Conservation (phyloP, 2,888 invertebrate genomes). For the Odontocerum albicorne region DNA sequence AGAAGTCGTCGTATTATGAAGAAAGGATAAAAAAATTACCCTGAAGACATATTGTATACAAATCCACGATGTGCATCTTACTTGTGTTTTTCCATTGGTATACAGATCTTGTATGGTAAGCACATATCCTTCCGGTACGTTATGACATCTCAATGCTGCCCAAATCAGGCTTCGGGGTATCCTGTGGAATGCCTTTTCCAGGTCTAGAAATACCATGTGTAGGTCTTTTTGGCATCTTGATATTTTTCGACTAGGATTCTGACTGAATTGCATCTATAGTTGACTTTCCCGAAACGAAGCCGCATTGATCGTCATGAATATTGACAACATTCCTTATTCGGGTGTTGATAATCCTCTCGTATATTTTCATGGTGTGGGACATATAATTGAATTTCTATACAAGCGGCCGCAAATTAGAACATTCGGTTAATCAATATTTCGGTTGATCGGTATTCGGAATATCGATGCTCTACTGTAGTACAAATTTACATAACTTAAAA, state of each 20-base stretch:
- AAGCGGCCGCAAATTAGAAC: no score
- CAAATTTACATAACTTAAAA: no score
- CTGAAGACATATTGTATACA: slow-evolving; percentile 35
- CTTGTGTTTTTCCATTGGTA: background rate
- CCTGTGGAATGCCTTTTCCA: background rate
- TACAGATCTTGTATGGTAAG: background rate
- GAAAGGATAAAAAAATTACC: slow-evolving; percentile 33
- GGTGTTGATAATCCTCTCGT: no score
- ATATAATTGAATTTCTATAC: no score
- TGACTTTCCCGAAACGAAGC: background rate
- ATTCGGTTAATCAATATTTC: no score
- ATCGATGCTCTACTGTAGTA: no score
- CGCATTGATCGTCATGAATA: background rate
- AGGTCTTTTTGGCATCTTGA: background rate
- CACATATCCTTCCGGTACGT: background rate
- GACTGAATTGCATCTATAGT: background rate
- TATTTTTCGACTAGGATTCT: background rate
- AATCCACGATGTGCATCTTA: background rate
- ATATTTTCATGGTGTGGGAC: background rate
- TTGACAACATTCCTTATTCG: background rate
- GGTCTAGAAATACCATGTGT: background rate
- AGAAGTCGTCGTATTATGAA: no score
- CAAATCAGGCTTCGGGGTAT: background rate
- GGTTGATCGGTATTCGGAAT: no score
- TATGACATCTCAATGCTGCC: background rate